Conservation (phyloP, 2,797 vertebrate species). For the Pagetopsis macropterus region DNA sequence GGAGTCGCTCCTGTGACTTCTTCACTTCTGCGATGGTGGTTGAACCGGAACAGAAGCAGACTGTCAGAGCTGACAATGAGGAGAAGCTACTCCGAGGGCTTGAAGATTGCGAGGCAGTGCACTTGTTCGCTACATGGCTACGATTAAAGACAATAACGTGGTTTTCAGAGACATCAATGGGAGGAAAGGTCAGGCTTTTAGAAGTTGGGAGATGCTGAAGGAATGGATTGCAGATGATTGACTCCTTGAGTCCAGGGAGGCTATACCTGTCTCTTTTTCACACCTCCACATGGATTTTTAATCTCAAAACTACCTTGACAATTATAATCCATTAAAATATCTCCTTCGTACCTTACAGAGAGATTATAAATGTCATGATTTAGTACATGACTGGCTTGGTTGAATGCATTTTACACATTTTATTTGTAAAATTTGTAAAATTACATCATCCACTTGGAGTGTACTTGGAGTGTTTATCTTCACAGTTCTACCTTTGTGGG, state of each 20-base stretch:
- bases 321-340: not conserved
- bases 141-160: slow-evolving; percentile 50
- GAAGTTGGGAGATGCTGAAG: slow-evolving; percentile 20
- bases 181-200: slow-evolving; percentile 48
- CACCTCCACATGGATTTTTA: not conserved
- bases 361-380: not conserved
- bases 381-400: not conserved
- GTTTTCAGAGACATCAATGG: slow-evolving; percentile 33
- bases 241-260: slow-evolving; percentile 34
- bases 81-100: slow-evolving; percentile 7
- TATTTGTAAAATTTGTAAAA: no score
- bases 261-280: slow-evolving; percentile 6
- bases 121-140: not conserved
- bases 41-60: not conserved
- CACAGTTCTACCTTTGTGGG: no score
- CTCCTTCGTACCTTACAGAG: not conserved
- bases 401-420: slow-evolving; percentile 3
- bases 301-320: slow-evolving; percentile 7
- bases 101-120: slow-evolving; percentile 4
- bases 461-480: no score
- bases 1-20: not conserved
- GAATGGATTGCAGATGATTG: slow-evolving; percentile 24
- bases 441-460: no score
- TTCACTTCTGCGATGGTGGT: no score
- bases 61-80: slow-evolving; percentile 6